These are phyloP conservation scores for Phaenicophaeus curvirostris DNA, from an alignment of 2,797 vertebrate genomes.

Conservation along the genomic window DNA sequence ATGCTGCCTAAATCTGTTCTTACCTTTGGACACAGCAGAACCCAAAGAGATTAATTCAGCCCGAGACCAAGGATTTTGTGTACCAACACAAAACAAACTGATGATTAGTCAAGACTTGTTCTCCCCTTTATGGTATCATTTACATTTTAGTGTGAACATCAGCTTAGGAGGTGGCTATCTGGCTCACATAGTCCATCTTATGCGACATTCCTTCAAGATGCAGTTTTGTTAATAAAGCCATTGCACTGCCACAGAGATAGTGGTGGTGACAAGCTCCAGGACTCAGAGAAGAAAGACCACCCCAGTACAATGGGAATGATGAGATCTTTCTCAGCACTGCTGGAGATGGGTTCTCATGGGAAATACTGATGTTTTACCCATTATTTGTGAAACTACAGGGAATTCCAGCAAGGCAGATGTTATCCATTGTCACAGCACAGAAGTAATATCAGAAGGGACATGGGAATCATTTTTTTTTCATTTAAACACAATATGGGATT, in stretches of 20 bases:
- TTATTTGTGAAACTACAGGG: not conserved
- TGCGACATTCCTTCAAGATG: conserved; percentile 12
- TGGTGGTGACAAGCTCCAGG: not conserved
- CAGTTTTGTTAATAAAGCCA: not conserved
- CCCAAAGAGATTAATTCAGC: not conserved
- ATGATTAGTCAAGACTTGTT: conserved; percentile 8
- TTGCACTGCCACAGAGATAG: not conserved
- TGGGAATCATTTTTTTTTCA: not conserved
- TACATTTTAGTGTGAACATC: not conserved
- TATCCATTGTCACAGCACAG: conserved; percentile 30
- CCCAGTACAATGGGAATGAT: not conserved
- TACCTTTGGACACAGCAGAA: not conserved
- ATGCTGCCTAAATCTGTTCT: not conserved
- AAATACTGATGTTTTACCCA: not conserved
- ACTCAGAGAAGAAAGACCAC: not conserved
- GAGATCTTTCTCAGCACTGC: not conserved
- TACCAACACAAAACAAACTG: conserved; percentile 6
- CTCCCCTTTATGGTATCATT: not conserved
- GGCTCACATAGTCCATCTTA: not conserved
- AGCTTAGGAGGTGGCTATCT: not conserved
- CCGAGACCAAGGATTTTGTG: not conserved
- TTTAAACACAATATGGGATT: not conserved
- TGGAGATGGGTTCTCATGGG: not conserved
- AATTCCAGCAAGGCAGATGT: conserved; percentile 11
- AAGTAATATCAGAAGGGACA: conserved; percentile 4